Conservation (phyloP, 2,888 invertebrate species). For the Lobophora halterata region DNA sequence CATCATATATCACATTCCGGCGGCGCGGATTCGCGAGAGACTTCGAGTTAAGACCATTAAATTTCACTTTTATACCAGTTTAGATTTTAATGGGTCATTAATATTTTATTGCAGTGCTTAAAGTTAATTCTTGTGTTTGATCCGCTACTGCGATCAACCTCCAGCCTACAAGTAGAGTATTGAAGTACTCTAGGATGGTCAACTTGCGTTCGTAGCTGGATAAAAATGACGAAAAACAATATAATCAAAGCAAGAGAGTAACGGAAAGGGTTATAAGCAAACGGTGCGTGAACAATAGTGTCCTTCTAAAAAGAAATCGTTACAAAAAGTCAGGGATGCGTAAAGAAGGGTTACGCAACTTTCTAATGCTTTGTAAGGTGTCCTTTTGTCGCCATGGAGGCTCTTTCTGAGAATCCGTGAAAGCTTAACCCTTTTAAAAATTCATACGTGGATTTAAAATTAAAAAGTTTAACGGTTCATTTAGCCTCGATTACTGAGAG, state of each 20-base stretch:
- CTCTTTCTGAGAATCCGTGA: constrained; percentile 67
- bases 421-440: constrained; percentile 58
- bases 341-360: constrained; percentile 78
- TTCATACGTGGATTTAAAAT: constrained; percentile 39
- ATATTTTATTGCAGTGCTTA: constrained; percentile 73
- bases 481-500: constrained; percentile 47
- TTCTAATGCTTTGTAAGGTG: constrained; percentile 78
- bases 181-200: constrained; percentile 15
- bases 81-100: constrained; percentile 78
- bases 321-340: constrained; percentile 62
- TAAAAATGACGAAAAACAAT: constrained; percentile 56
- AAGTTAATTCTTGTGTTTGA: constrained; percentile 77
- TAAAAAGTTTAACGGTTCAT: constrained; percentile 47
- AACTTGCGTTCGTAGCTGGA: constrained; percentile 36
- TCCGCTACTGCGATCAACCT: constrained; percentile 69
- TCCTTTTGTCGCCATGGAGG: constrained; percentile 47
- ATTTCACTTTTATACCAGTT: constrained; percentile 78
- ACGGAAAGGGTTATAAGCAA: constrained; percentile 74
- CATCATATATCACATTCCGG: constrained; percentile 63
- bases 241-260: constrained; percentile 57
- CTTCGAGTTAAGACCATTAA: constrained; percentile 65
- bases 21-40: constrained; percentile 59
- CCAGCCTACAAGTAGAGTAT: constrained; percentile 41
- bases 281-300: constrained; percentile 65
- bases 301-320: constrained; percentile 61